A percentile compares a stretch with the other conserved stretches of the same genome.
Evolutionary conservation across 2,888 invertebrate species (phyloP).

Genomic region (Drosophila tanythrix): DNA sequence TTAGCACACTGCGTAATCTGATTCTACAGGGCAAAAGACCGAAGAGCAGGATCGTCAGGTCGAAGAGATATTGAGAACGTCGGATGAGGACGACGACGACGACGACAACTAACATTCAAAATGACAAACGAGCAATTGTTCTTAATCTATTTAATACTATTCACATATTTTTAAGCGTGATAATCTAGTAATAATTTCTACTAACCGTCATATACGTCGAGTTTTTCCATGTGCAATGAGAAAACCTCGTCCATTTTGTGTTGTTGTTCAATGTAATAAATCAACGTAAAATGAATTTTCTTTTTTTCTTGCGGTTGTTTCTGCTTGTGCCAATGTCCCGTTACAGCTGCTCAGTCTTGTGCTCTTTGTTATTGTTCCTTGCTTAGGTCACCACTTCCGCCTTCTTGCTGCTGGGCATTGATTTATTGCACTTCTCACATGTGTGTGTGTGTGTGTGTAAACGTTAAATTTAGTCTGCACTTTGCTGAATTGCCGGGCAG

Average conservation of each 20-base stretch:
- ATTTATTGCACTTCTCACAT: conserved; percentile 68
- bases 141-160: conserved; percentile 68
- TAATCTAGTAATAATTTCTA: conserved; percentile 11
- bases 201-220: conserved; percentile 83
- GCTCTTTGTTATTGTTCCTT: conserved; percentile 49
- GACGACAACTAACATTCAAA: conserved; percentile 52
- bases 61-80: conserved; percentile 74
- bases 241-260: conserved; percentile 84
- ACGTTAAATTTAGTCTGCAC: conserved; percentile 44
- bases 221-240: conserved; percentile 83
- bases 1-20: conserved; percentile 73
- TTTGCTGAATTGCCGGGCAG: conserved; percentile 28
- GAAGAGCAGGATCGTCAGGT: conserved; percentile 73
- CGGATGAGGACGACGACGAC: conserved; percentile 65
- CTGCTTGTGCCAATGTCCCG: conserved; percentile 24
- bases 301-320: background rate
- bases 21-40: conserved; percentile 72
- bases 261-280: conserved; percentile 32
- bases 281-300: conserved; percentile 38
- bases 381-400: conserved; percentile 51
- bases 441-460: background rate
- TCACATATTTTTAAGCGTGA: conserved; percentile 64
- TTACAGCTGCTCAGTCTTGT: conserved; percentile 52
- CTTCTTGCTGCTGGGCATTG: conserved; percentile 57
- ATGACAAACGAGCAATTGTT: conserved; percentile 73